Percentiles rank a stretch among this genome's conserved stretches.
These are phyloP conservation scores for Bufo gargarizans DNA, from an alignment of 2,113 vertebrate species.

Conservation along the genomic window DNA sequence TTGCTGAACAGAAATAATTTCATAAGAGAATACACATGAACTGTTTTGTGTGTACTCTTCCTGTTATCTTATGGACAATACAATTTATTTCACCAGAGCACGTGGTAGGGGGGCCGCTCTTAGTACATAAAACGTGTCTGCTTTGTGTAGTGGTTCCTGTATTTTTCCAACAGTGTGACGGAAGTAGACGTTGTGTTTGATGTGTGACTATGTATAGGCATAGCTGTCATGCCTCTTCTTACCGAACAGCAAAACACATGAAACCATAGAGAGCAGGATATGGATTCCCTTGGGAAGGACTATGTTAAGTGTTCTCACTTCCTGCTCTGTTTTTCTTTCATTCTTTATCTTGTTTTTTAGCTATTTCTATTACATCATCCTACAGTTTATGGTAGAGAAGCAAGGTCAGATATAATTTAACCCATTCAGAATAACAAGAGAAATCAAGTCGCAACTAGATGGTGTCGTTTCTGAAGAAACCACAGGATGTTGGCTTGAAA, in stretches of 20 bases:
- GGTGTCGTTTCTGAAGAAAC: no score
- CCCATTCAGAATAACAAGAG: neutral
- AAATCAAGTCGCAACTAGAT: neutral
- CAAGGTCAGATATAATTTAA: neutral
- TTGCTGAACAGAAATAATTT: neutral
- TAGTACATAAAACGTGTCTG: neutral
- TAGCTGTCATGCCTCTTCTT: neutral
- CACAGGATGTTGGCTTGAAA: no score
- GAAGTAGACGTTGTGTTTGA: conserved; percentile 18
- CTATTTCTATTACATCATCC: conserved; percentile 29
- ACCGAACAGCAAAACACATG: conserved; percentile 22
- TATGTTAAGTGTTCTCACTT: conserved; percentile 43
- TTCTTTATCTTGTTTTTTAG: conserved; percentile 9
- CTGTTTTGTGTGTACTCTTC: neutral
- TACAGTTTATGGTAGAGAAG: neutral
- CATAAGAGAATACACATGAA: neutral
- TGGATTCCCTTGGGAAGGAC: conserved; percentile 9
- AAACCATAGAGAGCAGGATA: conserved; percentile 36
- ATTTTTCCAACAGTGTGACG: neutral
- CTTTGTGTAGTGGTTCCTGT: conserved; percentile 24
- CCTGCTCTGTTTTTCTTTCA: conserved; percentile 36
- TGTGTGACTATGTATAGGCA: neutral
- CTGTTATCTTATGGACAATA: neutral
- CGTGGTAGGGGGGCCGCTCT: neutral
- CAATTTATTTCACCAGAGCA: neutral